These are phyloP conservation scores for Pangasius sanitwongsei DNA, from an alignment of 2,797 vertebrate genomes.

Conservation along the genomic window DNA sequence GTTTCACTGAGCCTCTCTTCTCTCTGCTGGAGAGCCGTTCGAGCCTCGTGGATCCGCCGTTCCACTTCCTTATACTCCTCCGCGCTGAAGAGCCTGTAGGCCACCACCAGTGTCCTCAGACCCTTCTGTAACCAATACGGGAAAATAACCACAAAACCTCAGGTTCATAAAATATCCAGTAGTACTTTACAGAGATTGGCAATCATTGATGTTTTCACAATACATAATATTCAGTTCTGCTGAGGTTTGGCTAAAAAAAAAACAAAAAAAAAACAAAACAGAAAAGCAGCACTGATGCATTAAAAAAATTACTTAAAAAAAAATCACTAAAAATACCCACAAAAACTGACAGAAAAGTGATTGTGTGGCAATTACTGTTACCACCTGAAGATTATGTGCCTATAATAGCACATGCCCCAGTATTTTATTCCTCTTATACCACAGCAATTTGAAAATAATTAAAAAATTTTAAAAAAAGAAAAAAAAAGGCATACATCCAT, in stretches of 20 bases:
- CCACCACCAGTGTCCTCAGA: constrained; percentile 91
- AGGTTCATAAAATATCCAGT: neutral
- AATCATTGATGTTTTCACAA: neutral
- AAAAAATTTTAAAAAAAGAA: no score
- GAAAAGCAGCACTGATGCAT: neutral
- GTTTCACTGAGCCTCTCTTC: constrained; percentile 86
- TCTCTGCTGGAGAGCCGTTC: constrained; percentile 91
- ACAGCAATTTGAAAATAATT: neutral
- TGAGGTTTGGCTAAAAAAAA: neutral
- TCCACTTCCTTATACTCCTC: constrained; percentile 88
- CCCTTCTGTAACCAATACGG: constrained; percentile 81
- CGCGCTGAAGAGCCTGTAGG: constrained; percentile 85
- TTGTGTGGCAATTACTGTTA: neutral
- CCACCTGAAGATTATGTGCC: neutral
- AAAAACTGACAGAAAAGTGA: neutral
- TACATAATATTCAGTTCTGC: neutral
- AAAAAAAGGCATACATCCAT: no score
- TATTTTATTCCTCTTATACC: neutral
- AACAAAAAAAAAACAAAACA: neutral
- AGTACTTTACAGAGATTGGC: neutral
- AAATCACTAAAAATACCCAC: neutral
- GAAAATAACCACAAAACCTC: neutral
- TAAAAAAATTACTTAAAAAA: neutral
- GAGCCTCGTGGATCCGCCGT: constrained; percentile 82
- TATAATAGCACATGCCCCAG: neutral